Percentiles rank a stretch among this genome's conserved stretches.
Conservation (phyloP, 2,113 vertebrate genomes). For the Syrrhaptes paradoxus region DNA sequence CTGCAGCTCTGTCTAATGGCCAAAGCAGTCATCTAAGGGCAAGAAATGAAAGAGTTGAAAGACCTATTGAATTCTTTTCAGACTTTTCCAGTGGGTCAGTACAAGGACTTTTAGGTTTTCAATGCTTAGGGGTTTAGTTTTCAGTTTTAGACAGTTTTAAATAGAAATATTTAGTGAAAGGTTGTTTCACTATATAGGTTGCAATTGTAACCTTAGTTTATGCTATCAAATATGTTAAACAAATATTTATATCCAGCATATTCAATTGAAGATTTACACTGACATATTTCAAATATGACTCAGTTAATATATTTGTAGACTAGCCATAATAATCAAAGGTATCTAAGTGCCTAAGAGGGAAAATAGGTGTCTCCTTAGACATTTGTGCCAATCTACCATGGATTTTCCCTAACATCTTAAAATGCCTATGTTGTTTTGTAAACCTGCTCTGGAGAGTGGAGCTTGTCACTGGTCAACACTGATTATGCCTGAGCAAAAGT, state of each 20-base stretch:
- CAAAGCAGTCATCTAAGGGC: neutral
- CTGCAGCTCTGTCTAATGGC: neutral
- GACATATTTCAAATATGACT: neutral
- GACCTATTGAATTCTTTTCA: neutral
- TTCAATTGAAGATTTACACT: neutral
- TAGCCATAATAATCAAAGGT: neutral
- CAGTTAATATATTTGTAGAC: neutral
- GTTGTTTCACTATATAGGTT: neutral
- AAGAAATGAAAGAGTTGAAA: conserved; percentile 13
- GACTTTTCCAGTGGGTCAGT: neutral
- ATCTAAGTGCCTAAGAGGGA: neutral
- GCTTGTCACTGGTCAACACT: neutral
- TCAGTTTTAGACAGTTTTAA: neutral
- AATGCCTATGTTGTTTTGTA: accelerated
- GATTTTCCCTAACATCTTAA: neutral
- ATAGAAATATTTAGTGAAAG: neutral
- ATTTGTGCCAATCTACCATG: neutral
- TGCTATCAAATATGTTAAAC: neutral
- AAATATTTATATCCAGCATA: neutral
- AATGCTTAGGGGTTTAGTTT: neutral
- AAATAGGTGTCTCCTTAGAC: neutral
- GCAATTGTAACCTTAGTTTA: neutral
- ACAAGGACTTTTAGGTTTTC: neutral
- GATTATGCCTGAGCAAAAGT: neutral
- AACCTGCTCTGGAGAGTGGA: neutral